Evolutionary conservation across 2,888 invertebrate genomes (phyloP).

Genomic region (Lamellibrachia columna): DNA sequence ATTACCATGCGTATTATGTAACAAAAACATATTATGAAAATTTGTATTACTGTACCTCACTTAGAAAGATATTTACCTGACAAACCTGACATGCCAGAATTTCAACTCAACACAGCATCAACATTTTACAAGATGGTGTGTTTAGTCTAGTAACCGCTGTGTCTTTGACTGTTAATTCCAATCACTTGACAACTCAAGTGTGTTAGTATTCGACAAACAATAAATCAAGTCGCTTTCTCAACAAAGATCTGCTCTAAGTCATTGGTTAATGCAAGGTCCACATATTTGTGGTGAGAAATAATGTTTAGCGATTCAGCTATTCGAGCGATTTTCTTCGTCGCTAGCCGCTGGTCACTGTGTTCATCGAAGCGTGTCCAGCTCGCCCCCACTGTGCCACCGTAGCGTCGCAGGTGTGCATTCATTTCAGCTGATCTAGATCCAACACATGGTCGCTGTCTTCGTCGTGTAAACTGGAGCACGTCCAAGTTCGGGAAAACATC

Average conservation of each 20-base stretch:
- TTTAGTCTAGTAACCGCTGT: neutral
- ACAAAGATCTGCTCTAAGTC: neutral
- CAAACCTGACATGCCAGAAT: neutral
- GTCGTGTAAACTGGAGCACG: neutral
- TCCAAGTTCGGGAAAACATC: neutral
- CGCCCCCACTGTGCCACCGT: neutral
- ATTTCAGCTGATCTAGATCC: neutral
- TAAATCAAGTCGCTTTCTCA: neutral
- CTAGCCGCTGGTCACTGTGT: neutral
- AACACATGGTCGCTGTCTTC: neutral
- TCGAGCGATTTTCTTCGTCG: neutral
- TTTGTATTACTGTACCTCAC: no score
- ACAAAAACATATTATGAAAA: no score
- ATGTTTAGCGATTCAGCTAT: neutral
- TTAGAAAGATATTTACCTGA: no score
- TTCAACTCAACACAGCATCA: neutral
- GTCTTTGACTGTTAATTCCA: neutral
- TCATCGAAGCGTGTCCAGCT: neutral
- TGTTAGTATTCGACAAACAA: neutral
- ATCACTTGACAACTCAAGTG: neutral
- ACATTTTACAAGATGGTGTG: neutral
- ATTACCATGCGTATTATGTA: no score
- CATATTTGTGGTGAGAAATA: neutral
- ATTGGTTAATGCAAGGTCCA: neutral
- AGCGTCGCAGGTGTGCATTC: neutral